Base-by-base conservation (phyloP, 2,888 invertebrate genomes). In the Amphipyra tragopoginis region DNA sequence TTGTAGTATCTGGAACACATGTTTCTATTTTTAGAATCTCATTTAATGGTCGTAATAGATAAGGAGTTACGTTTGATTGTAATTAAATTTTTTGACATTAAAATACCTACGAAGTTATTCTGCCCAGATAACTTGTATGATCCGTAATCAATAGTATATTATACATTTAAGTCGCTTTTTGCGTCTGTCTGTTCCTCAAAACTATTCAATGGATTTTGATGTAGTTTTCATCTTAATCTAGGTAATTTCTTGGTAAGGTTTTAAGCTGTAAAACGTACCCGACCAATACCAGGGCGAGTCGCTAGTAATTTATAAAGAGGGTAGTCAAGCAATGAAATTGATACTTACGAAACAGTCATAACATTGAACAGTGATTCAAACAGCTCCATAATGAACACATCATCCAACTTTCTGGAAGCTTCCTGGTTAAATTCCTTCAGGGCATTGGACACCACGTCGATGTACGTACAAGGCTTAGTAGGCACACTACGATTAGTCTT, bases 401-500 rank as follows among this genome's bases (percentile, higher is more conserved):
- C 85, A 65, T 92, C 93, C 65, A 94, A 79, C 74, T 82, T 89
- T 56, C 75, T 84, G 10, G 83, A 79, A 68, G 96, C 96, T 57
- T 93, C 91, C 47, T 90, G 82, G 72, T 95, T 90, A 84, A 97
- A 97, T 60, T 95, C 95, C 9, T 90, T 88, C 51, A 97, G 91
- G 2, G 96, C 95, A 63, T 94, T 95, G 0, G 96, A 81, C 75
- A 97, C 95, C 60, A 96, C 95, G 42, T 96, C 96, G n/a, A 98
- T 96, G 85, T 99, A 99, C 14, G 95, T 89, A 70, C 98, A 98
- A 38, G 97, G 96, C 80, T 97, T 97, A 0, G 96, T 96, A 0
- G 99, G 98, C 29, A 97, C 95, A 76, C 97, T 98, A 69, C 98
- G 96, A 87, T 99, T 99, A 0, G 99, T 99, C 88, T 98, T 97